These are phyloP conservation scores for Cettia cetti DNA, from an alignment of 2,113 vertebrate species.

Conservation along the genomic window DNA sequence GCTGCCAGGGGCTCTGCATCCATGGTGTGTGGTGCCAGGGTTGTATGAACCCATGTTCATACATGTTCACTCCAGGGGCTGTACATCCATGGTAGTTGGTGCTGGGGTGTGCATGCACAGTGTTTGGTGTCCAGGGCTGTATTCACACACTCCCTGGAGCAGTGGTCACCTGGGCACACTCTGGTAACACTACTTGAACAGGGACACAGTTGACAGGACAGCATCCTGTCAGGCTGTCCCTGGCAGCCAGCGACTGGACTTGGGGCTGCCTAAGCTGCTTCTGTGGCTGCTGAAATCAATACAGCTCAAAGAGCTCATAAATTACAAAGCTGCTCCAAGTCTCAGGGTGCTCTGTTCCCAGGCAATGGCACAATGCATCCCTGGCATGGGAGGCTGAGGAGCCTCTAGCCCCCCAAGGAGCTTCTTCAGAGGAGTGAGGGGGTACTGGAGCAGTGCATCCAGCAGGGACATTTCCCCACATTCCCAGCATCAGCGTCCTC, in stretches of 20 bases:
- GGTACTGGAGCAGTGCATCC: rapidly evolving
- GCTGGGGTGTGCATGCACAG: rapidly evolving
- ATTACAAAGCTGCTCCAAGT: neutral
- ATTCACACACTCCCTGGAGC: neutral
- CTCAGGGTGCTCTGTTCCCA: neutral
- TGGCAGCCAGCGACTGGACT: rapidly evolving
- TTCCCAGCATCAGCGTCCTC: neutral
- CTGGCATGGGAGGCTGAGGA: rapidly evolving
- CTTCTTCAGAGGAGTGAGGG: neutral
- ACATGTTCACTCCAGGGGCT: neutral
- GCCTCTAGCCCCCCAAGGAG: neutral
- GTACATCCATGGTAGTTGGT: rapidly evolving
- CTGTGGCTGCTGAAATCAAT: neutral
- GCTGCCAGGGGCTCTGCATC: neutral
- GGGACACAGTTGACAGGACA: neutral
- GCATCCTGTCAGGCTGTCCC: neutral
- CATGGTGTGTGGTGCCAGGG: neutral
- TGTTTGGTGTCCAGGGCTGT: neutral
- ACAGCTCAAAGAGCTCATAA: neutral
- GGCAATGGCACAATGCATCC: rapidly evolving
- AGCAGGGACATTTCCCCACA: neutral
- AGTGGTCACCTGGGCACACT: rapidly evolving
- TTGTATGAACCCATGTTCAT: neutral
- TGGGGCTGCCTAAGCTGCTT: neutral
- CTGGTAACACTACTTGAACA: rapidly evolving